Evolutionary conservation across 2,888 invertebrate species (phyloP).

Genomic region (Parthenolecanium corni): DNA sequence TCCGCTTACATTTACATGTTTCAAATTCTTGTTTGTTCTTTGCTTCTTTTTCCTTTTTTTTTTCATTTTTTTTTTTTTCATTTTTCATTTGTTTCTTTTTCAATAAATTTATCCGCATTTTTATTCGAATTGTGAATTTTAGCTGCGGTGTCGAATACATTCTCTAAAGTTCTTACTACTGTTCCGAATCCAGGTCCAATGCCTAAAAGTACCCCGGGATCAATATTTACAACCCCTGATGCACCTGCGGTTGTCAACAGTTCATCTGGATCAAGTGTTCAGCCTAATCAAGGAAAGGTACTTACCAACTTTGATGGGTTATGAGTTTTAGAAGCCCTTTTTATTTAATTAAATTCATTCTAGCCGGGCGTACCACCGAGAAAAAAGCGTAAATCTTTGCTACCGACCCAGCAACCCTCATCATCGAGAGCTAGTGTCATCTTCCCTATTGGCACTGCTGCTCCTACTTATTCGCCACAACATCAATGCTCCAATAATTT

Average conservation of each 20-base stretch:
- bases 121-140: no score
- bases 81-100: no score
- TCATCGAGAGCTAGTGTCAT: constrained; percentile 65
- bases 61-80: no score
- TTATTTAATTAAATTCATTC: no score
- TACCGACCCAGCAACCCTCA: constrained; percentile 47
- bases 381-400: constrained; percentile 41
- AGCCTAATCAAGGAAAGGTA: not conserved
- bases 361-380: constrained; percentile 30
- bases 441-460: constrained; percentile 53
- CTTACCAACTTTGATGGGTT: not conserved
- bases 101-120: no score
- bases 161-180: no score
- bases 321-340: not conserved
- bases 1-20: no score
- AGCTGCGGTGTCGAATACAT: no score
- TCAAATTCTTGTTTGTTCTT: no score
- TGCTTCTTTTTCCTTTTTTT: no score
- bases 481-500: constrained; percentile 1
- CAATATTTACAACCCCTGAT: not conserved
- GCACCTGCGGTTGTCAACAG: not conserved
- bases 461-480: constrained; percentile 32
- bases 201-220: no score
- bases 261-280: constrained; percentile 20
- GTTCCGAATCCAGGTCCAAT: no score